Conservation (phyloP, 2,113 vertebrate species). For the Cranoglanis bouderius region DNA sequence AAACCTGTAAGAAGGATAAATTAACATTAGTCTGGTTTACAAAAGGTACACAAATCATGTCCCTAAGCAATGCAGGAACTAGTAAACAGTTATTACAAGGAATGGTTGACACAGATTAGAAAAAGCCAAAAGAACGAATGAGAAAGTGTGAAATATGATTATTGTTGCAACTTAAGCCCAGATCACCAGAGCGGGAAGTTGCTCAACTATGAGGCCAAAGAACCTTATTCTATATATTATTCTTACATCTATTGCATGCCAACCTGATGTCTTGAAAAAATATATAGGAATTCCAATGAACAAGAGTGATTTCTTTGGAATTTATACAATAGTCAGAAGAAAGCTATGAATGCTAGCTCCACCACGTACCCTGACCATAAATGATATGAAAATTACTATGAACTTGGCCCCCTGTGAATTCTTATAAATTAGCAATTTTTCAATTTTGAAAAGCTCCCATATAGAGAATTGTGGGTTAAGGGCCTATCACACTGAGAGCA, state of each 20-base stretch:
- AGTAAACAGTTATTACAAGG: background rate
- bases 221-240: background rate
- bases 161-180: background rate
- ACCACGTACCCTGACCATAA: background rate
- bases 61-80: background rate
- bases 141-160: background rate
- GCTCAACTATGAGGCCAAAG: background rate
- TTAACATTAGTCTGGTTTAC: background rate
- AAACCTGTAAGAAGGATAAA: background rate
- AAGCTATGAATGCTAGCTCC: background rate
- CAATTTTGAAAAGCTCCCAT: too few relatives aligned
- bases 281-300: background rate
- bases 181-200: background rate
- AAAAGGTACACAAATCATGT: background rate
- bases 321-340: background rate
- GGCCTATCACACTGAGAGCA: too few relatives aligned
- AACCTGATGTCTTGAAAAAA: too few relatives aligned
- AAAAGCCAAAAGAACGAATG: background rate
- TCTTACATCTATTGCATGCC: background rate
- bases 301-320: background rate
- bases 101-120: background rate
- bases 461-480: too few relatives aligned
- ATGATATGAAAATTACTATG: background rate
- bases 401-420: too few relatives aligned
- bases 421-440: background rate